Base-by-base conservation (phyloP, 1,140 invertebrate species). In the Chrysopa pallens region DNA sequence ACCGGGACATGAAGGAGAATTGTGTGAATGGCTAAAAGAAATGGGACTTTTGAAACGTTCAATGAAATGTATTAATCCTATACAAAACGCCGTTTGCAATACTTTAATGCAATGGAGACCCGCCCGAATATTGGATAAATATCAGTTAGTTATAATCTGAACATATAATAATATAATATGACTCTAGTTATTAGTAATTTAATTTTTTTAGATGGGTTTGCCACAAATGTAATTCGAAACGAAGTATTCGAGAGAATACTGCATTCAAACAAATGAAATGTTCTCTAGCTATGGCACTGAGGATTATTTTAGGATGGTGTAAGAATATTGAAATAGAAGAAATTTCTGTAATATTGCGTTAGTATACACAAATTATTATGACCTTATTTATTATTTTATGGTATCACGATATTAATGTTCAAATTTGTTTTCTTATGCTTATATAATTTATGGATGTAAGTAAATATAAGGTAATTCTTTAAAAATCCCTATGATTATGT, bases 221-320 rank as follows among this genome's bases (percentile, higher is more conserved):
- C 42, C 43, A 53, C 1, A 49, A 50, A 4, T 68, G 66, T 41
- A 27, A 29, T 0, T 60, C 50, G 9, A 67, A 64, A 49, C 59
- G 60, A 39, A 53, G 60, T 6, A 64, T 69, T 6, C 54, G 67
- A 36, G 64, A 67, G 12, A 51, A 57, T 29, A 68, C 66, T 2
- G 65, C 67, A 44, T 69, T 68, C 46, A 41, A 62, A 8, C 51
- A 58, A 29, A 54, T 68, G 6, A 68, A 66, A 49, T 67, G 65
- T 51, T 62, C 61, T 45, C 50, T 69, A 17, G 67, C 65, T 46
- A 53, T 57, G 27, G 57, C 58, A 44, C 52, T 69, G 40, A 59
- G 64, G 52, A 47, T 62, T 36, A 64, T 69, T 48, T 42, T 65
- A 36, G 64, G 59, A 29, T 69, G 67, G 67, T 68, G 64, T 54